A percentile compares a stretch with the other conserved stretches of the same genome.
These are phyloP conservation scores for Sapayoa aenigma DNA, from an alignment of 2,113 vertebrate genomes.

Conservation along the genomic window DNA sequence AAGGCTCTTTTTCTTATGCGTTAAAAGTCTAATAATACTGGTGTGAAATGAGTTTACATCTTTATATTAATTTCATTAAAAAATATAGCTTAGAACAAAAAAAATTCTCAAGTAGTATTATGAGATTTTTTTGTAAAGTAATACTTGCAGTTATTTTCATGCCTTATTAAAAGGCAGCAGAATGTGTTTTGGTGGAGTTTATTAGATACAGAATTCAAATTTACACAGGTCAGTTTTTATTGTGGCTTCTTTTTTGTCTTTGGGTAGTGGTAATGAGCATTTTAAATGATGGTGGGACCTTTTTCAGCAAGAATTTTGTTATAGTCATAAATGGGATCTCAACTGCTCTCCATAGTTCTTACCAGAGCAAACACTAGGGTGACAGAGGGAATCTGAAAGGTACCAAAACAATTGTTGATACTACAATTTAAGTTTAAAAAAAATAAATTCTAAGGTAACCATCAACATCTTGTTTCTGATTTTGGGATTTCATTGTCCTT, in stretches of 20 bases:
- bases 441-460: neutral
- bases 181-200: neutral
- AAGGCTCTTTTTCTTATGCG: neutral
- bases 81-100: neutral
- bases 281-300: neutral
- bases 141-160: neutral
- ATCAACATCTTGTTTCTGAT: neutral
- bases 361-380: neutral
- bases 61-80: neutral
- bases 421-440: neutral
- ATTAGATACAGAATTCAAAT: neutral
- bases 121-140: neutral
- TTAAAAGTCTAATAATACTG: neutral
- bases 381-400: neutral
- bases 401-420: neutral
- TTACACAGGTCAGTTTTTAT: neutral
- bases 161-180: neutral
- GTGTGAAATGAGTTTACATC: neutral
- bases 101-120: neutral
- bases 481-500: neutral
- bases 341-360: neutral
- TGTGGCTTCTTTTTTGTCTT: neutral
- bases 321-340: neutral
- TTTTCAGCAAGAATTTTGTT: neutral
- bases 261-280: neutral